phyloP scores from a whole-genome alignment of 2,888 invertebrate genomes.

The Eilema caniola region DNA sequence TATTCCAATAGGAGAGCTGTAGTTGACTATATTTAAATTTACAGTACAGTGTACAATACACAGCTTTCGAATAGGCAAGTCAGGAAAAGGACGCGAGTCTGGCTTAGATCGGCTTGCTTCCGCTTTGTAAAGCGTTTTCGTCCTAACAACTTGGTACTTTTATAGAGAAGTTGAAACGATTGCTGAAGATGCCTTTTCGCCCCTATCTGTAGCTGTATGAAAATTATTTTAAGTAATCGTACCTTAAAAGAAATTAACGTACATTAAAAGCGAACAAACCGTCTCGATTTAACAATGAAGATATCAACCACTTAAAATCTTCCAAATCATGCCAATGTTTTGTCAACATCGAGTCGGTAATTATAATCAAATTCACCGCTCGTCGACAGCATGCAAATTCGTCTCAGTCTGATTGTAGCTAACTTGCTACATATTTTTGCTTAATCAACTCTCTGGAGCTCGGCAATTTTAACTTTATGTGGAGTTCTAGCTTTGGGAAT shows the following conservation, averaged over 20 bases:
- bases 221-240: background rate
- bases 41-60: too few species aligned
- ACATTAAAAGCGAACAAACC: background rate
- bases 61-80: background rate
- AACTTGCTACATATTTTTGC: constrained; percentile 52
- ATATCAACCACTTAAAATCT: constrained; percentile 12
- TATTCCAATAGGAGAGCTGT: too few species aligned
- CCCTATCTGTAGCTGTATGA: background rate
- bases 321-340: constrained; percentile 37
- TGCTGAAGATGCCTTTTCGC: too few species aligned
- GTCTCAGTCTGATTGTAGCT: constrained; percentile 38
- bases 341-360: constrained; percentile 48
- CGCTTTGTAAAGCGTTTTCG: too few species aligned
- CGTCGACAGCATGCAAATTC: constrained; percentile 57
- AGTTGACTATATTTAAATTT: too few species aligned
- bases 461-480: constrained; percentile 22
- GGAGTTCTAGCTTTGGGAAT: constrained; percentile 17
- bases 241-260: background rate
- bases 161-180: too few species aligned
- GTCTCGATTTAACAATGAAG: constrained; percentile 8
- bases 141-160: too few species aligned
- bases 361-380: constrained; percentile 61
- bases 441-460: constrained; percentile 39
- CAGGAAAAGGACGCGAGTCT: background rate
- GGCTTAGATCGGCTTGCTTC: background rate